phyloP scores from a whole-genome alignment of 2,113 vertebrate species.

The Silurus glanis region DNA sequence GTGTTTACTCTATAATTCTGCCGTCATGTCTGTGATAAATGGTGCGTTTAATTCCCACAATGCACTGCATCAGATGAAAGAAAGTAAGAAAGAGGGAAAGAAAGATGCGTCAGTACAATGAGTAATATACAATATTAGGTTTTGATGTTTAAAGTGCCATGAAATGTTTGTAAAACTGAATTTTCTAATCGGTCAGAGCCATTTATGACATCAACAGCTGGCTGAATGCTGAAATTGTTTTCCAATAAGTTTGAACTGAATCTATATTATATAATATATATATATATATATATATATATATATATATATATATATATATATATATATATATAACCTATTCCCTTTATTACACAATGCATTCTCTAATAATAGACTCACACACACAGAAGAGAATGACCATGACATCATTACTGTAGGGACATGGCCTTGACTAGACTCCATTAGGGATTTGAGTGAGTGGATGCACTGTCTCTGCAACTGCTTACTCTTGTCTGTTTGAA shows the following conservation, averaged over 20 bases:
- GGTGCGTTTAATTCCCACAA: background rate
- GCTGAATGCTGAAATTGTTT: background rate
- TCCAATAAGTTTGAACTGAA: background rate
- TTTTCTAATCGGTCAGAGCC: background rate
- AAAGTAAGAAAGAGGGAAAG: background rate
- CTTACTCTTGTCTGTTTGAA: constrained; percentile 1
- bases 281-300: too few species aligned
- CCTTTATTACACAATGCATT: background rate
- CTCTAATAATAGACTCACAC: background rate
- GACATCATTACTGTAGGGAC: constrained; percentile 21
- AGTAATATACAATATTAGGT: background rate
- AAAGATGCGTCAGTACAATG: background rate
- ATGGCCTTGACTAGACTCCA: constrained; percentile 13
- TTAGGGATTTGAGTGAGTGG: constrained; percentile 7
- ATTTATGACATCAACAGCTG: background rate
- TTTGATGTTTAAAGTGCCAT: background rate
- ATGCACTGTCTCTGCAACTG: constrained; percentile 10
- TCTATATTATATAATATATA: too few species aligned
- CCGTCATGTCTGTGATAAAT: background rate
- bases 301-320: too few species aligned
- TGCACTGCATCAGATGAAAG: background rate
- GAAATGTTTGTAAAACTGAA: background rate
- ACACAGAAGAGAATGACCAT: constrained; percentile 1
- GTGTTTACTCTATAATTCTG: background rate
- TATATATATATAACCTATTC: too few species aligned